Conservation (phyloP, 2,888 invertebrate genomes). For the Nomada goodeniana region DNA sequence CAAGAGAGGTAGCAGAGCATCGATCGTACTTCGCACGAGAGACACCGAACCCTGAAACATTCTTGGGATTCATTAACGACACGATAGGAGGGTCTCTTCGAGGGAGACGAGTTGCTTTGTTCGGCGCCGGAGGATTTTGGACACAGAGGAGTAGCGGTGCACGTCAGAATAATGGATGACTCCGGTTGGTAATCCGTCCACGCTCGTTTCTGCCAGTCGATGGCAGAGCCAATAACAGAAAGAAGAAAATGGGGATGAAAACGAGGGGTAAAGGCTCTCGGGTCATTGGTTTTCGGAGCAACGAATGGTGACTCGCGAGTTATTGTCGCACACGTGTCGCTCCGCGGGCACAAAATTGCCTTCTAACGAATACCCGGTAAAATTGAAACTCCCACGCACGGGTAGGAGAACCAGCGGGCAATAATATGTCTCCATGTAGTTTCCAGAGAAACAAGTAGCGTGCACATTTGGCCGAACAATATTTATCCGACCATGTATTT, state of each 20-base stretch:
- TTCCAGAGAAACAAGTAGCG: no score
- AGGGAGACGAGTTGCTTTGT: constrained; percentile 39
- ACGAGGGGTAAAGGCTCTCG: constrained; percentile 16
- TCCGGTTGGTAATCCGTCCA: constrained; percentile 51
- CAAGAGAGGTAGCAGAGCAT: no score
- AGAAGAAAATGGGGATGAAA: constrained; percentile 24
- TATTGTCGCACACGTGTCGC: constrained; percentile 48
- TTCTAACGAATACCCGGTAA: constrained; percentile 47
- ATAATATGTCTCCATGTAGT: not conserved
- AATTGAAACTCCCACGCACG: constrained; percentile 7
- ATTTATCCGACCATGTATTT: no score
- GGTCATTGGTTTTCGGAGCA: constrained; percentile 50
- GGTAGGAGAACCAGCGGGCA: not conserved
- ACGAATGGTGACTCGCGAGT: constrained; percentile 20
- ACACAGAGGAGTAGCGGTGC: constrained; percentile 31
- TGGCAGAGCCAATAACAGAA: constrained; percentile 51
- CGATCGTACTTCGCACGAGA: not conserved
- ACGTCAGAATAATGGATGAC: constrained; percentile 61
- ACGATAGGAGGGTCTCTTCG: constrained; percentile 14
- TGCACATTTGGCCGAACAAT: no score
- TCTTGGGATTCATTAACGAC: constrained; percentile 55
- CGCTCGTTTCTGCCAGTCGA: constrained; percentile 50
- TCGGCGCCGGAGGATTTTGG: constrained; percentile 37
- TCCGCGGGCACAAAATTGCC: constrained; percentile 36
- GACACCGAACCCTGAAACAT: constrained; percentile 3